Conservation (phyloP, 2,888 invertebrate species). For the Papilio demoleus region DNA sequence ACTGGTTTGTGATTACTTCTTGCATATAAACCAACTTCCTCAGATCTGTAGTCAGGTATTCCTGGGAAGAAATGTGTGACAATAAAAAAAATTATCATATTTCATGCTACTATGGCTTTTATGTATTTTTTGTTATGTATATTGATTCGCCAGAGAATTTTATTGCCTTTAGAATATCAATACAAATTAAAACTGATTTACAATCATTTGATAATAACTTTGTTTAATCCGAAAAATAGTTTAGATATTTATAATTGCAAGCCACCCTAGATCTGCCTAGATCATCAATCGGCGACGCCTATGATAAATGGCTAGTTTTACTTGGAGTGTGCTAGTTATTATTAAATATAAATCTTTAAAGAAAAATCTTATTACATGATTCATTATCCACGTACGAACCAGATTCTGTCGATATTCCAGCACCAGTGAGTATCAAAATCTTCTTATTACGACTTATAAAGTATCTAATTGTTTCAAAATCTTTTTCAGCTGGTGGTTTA, state of each 20-base stretch:
- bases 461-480: conserved; percentile 82
- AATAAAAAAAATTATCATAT: no score
- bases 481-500: conserved; percentile 84
- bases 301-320: no score
- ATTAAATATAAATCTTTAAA: not conserved
- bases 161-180: no score
- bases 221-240: no score
- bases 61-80: conserved; percentile 86
- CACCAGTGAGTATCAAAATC: conserved; percentile 92
- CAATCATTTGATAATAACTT: no score
- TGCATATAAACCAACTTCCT: conserved; percentile 95
- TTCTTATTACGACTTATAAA: conserved; percentile 83
- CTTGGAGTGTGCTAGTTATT: not conserved
- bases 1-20: conserved; percentile 93
- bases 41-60: conserved; percentile 97
- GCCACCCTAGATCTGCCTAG: no score
- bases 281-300: no score
- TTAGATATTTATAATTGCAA: no score
- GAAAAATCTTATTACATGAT: conserved; percentile 35
- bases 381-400: conserved; percentile 68
- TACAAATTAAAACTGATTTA: no score
- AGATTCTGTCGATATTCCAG: conserved; percentile 98
- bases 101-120: no score
- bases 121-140: no score
- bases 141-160: no score